A percentile compares a stretch with the other conserved stretches of the same genome.
Evolutionary conservation across 2,888 invertebrate species (phyloP).

Genomic region (Neoaliturus tenellus): DNA sequence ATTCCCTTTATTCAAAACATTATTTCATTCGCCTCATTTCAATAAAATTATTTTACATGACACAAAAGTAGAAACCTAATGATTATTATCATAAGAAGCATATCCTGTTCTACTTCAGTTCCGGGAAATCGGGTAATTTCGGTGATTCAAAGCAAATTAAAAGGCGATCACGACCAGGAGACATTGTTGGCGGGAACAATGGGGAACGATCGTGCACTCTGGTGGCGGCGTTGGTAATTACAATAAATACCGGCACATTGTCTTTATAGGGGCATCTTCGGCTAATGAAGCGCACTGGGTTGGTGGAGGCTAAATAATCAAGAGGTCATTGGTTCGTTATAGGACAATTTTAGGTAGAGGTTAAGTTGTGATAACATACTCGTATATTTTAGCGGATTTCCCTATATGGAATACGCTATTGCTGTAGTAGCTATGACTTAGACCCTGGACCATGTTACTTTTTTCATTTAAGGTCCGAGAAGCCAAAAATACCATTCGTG

Average conservation of each 20-base stretch:
- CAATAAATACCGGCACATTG: constrained; percentile 37
- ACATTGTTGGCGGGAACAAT: constrained; percentile 50
- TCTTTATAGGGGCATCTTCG: background rate
- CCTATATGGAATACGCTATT: too few species aligned
- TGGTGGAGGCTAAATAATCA: background rate
- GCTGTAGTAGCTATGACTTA: too few species aligned
- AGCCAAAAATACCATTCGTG: too few species aligned
- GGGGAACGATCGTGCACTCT: constrained; percentile 30
- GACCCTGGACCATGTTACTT: too few species aligned
- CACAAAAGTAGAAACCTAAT: background rate
- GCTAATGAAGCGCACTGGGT: background rate
- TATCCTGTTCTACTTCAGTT: constrained; percentile 36
- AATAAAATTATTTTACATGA: too few species aligned
- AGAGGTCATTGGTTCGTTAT: too few species aligned
- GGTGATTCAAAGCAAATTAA: constrained; percentile 35
- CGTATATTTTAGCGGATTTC: too few species aligned
- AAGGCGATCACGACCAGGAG: constrained; percentile 23
- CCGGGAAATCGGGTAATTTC: constrained; percentile 28
- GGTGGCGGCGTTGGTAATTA: constrained; percentile 6
- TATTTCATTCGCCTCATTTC: too few species aligned
- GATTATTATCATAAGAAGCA: background rate
- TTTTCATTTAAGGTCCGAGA: too few species aligned
- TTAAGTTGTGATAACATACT: too few species aligned
- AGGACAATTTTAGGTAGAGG: too few species aligned
- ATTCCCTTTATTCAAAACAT: too few species aligned